These are phyloP conservation scores for Polypedilum vanderplanki DNA, from an alignment of 1,140 invertebrate species.

Conservation along the genomic window DNA sequence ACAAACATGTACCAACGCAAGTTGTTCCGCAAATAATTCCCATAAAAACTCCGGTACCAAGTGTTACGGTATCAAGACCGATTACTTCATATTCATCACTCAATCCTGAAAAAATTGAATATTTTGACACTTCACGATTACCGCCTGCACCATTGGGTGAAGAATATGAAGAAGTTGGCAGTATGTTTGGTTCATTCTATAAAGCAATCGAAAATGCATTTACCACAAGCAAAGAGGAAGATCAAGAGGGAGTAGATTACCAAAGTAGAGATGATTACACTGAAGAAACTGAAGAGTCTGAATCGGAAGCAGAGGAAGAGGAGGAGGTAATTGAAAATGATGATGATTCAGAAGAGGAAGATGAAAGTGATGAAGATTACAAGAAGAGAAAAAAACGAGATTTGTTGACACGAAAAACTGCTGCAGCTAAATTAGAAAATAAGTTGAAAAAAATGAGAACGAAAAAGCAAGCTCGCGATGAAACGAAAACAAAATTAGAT, in stretches of 20 bases:
- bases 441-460: background rate
- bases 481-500: background rate
- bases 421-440: background rate
- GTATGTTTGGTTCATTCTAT: slow-evolving; percentile 3
- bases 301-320: background rate
- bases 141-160: background rate
- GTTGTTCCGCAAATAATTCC: too few species aligned
- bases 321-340: background rate
- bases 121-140: background rate
- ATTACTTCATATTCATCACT: background rate
- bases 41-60: background rate
- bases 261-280: background rate
- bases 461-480: background rate
- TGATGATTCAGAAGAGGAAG: background rate
- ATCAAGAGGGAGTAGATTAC: background rate
- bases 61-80: background rate
- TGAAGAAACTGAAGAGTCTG: background rate
- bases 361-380: slow-evolving; percentile 7
- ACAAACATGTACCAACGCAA: background rate
- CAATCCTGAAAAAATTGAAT: background rate
- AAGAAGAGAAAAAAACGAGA: slow-evolving; percentile 18
- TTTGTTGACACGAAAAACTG: background rate
- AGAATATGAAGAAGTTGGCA: slow-evolving; percentile 2
- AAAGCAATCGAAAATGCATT: background rate
- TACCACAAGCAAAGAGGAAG: background rate